These are phyloP conservation scores for Saccostrea echinata DNA, from an alignment of 1,140 invertebrate genomes.

Conservation along the genomic window DNA sequence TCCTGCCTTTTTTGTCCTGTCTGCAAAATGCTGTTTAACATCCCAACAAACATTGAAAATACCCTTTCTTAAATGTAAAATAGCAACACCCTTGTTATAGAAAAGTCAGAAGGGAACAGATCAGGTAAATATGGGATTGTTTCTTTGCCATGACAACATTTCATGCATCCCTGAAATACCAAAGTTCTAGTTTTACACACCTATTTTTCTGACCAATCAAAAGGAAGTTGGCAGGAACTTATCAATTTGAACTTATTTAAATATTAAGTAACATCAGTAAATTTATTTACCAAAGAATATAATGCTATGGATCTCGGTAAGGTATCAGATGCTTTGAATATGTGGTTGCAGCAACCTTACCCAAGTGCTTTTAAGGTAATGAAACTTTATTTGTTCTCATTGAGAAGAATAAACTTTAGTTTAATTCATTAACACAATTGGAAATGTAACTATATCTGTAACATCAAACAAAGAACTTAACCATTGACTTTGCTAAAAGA, in stretches of 20 bases:
- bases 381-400: slow-evolving; percentile 12
- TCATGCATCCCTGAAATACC: neutral
- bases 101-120: neutral
- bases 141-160: slow-evolving; percentile 13
- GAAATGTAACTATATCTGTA: neutral
- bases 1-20: neutral
- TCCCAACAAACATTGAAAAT: neutral
- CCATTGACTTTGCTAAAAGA: neutral
- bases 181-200: too few species aligned
- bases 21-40: slow-evolving; percentile 1
- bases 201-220: slow-evolving; percentile 8
- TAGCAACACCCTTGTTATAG: neutral
- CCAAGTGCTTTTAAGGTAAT: slow-evolving; percentile 25
- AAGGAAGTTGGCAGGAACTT: slow-evolving; percentile 1
- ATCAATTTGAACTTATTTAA: slow-evolving; percentile 12
- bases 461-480: neutral
- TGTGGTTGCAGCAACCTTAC: neutral
- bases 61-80: neutral
- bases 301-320: neutral
- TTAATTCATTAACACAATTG: neutral
- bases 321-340: neutral
- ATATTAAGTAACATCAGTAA: neutral
- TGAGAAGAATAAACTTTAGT: neutral
- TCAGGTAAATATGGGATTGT: neutral
- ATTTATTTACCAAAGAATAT: neutral